Evolutionary conservation across 2,888 invertebrate genomes (phyloP).

Genomic region (Chloroclystis v-ata): DNA sequence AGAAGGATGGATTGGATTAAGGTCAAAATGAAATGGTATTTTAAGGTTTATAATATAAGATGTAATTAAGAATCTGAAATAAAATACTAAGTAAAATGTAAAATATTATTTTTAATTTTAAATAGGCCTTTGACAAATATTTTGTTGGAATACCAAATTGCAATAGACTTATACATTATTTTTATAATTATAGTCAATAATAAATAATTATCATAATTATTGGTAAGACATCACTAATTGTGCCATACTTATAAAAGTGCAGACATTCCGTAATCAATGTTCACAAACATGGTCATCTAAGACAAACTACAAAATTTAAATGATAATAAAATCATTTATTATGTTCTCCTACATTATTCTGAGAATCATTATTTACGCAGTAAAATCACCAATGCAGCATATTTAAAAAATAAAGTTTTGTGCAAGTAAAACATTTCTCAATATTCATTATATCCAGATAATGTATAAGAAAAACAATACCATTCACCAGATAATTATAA

Average conservation of each 20-base stretch:
- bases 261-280: slow-evolving; percentile 1
- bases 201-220: slow-evolving; percentile 8
- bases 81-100: slow-evolving; percentile 6
- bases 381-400: too few relatives aligned
- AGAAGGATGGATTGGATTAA: slow-evolving; percentile 90
- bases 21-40: not conserved
- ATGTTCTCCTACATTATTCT: too few relatives aligned
- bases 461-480: slow-evolving; percentile 62
- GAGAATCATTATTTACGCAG: too few relatives aligned
- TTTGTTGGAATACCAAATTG: not conserved
- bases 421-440: slow-evolving; percentile 59
- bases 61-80: slow-evolving; percentile 1
- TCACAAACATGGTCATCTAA: not conserved
- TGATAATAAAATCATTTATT: too few relatives aligned
- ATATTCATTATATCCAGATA: slow-evolving; percentile 68
- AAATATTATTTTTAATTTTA: slow-evolving; percentile 8
- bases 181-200: too few relatives aligned
- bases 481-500: slow-evolving; percentile 49
- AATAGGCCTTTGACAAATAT: slow-evolving; percentile 5
- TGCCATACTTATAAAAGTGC: slow-evolving; percentile 43
- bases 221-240: slow-evolving; percentile 53
- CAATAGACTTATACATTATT: too few relatives aligned
- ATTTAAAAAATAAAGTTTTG: slow-evolving; percentile 30
- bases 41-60: slow-evolving; percentile 4
- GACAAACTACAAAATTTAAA: too few relatives aligned